phyloP scores from a whole-genome alignment of 2,797 vertebrate species.

The Ficedula albicollis region DNA sequence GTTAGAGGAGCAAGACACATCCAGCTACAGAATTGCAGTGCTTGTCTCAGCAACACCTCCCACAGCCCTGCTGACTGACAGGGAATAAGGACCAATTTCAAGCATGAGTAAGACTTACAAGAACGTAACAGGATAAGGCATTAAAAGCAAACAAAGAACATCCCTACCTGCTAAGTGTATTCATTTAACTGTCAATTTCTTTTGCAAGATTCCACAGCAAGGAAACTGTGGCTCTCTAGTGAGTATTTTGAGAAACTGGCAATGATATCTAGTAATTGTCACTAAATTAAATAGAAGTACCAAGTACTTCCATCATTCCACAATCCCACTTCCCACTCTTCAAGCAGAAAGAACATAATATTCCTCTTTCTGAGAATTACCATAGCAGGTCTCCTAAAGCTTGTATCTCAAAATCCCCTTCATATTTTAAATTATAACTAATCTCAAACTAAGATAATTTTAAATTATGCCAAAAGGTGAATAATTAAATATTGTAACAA shows the following conservation, averaged over 20 bases:
- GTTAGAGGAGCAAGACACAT: not conserved
- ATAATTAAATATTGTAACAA: not conserved
- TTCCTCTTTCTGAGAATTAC: not conserved
- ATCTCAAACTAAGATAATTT: not conserved
- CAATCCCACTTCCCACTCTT: not conserved
- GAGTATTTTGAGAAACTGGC: not conserved
- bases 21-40: not conserved
- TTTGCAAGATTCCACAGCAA: not conserved
- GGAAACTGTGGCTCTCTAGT: not conserved
- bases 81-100: not conserved
- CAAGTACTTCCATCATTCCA: not conserved
- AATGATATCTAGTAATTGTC: not conserved
- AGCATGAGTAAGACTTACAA: not conserved
- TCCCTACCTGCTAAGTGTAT: not conserved
- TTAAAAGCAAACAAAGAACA: not conserved
- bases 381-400: not conserved
- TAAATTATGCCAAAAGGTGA: not conserved
- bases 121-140: not conserved
- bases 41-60: not conserved
- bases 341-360: not conserved
- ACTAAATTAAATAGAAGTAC: not conserved
- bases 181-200: not conserved
- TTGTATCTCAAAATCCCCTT: not conserved
- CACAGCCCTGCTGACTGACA: not conserved
- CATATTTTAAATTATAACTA: not conserved